Percentiles rank a stretch among this genome's conserved stretches.
phyloP scores from a whole-genome alignment of 2,797 vertebrate species.

The Dromococcyx pavoninus region DNA sequence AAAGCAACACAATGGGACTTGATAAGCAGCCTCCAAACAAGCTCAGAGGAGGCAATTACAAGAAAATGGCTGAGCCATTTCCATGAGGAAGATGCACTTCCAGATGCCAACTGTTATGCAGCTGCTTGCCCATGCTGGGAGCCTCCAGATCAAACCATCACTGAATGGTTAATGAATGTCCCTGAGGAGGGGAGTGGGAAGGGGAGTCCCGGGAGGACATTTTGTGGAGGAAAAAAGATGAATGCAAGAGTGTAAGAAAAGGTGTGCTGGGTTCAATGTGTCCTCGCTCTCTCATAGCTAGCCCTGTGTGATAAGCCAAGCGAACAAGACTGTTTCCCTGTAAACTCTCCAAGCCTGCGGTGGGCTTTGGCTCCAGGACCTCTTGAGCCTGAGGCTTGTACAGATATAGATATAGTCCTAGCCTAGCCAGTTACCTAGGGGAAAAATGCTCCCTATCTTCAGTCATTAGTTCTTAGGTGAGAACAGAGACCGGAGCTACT shows the following conservation, averaged over 20 bases:
- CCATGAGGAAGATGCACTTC: neutral
- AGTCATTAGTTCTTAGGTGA: neutral
- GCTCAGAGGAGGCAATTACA: constrained; percentile 27
- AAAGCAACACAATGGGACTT: constrained; percentile 52
- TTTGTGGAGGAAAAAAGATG: neutral
- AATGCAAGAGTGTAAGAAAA: neutral
- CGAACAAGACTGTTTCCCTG: neutral
- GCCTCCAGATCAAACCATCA: neutral
- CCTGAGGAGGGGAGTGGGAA: neutral
- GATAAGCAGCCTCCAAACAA: constrained; percentile 60
- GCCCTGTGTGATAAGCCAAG: neutral
- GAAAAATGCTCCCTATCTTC: neutral
- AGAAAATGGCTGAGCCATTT: neutral
- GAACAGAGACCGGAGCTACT: constrained; percentile 2
- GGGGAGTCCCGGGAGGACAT: neutral
- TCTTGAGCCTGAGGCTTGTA: neutral
- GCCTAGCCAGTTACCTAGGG: neutral
- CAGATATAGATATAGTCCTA: neutral
- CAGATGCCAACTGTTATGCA: neutral
- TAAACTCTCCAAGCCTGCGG: neutral
- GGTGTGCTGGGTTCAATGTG: rapidly evolving
- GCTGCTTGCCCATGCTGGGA: neutral
- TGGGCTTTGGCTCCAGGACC: neutral
- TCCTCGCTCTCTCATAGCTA: neutral
- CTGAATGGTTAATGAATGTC: rapidly evolving